A percentile compares a stretch with the other conserved stretches of the same genome.
Conservation (phyloP, 2,797 vertebrate species). For the Centropyge bicolor region DNA sequence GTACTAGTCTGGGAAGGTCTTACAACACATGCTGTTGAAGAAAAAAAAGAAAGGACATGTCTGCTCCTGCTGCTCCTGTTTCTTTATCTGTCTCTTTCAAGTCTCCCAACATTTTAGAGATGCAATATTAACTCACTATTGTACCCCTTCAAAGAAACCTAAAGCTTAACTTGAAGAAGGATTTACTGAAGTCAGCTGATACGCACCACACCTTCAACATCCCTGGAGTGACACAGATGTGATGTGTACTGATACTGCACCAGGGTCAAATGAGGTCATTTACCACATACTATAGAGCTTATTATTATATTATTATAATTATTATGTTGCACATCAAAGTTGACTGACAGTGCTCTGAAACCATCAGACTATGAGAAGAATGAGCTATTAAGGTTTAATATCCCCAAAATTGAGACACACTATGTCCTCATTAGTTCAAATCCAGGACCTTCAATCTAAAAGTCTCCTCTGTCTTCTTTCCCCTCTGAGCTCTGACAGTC, state of each 20-base stretch:
- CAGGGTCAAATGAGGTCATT: too few relatives aligned
- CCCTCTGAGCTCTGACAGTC: slow-evolving; percentile 10
- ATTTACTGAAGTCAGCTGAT: neutral
- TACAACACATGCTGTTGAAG: neutral
- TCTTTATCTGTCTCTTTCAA: neutral
- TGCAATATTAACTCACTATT: neutral
- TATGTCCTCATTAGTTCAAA: neutral
- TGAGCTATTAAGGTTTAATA: neutral
- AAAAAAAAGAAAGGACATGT: neutral
- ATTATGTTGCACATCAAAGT: neutral
- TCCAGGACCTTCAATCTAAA: neutral
- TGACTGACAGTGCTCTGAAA: neutral
- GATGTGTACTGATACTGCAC: too few relatives aligned
- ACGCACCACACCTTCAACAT: neutral
- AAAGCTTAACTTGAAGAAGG: neutral
- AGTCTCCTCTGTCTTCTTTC: slow-evolving; percentile 11
- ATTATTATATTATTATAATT: too few relatives aligned
- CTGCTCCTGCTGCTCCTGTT: neutral
- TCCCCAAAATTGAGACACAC: neutral
- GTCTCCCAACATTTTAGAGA: neutral
- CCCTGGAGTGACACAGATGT: neutral
- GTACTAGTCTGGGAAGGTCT: neutral
- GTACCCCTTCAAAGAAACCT: neutral
- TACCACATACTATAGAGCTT: too few relatives aligned
- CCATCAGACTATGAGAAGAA: neutral